Conservation (phyloP, 2,797 vertebrate species). For the Astyanax mexicanus region DNA sequence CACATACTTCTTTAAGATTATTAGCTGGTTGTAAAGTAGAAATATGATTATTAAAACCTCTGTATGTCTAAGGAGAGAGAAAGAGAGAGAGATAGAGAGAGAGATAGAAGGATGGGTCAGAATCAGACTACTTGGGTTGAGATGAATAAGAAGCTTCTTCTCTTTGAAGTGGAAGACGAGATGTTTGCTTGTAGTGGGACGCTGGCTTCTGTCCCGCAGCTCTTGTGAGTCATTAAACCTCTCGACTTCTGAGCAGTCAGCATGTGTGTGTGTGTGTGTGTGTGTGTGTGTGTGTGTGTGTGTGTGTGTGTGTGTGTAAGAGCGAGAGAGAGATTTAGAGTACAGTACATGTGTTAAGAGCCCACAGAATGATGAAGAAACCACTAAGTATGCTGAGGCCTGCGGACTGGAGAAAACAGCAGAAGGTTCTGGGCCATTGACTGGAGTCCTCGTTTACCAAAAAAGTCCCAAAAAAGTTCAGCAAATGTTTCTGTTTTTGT, state of each 20-base stretch:
- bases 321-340: not conserved
- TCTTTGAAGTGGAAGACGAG: conserved; percentile 68
- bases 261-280: not conserved
- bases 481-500: conserved; percentile 24
- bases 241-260: conserved; percentile 46
- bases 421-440: conserved; percentile 38
- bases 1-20: too few species aligned
- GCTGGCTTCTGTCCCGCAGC: conserved; percentile 48
- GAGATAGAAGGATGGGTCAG: conserved; percentile 32
- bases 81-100: conserved; percentile 10
- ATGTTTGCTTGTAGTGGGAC: conserved; percentile 66
- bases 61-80: not conserved
- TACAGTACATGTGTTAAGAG: conserved; percentile 44
- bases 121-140: conserved; percentile 25
- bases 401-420: conserved; percentile 45
- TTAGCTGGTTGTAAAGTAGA: too few species aligned
- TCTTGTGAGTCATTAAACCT: conserved; percentile 56
- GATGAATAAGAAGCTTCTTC: conserved; percentile 23
- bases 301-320: too few species aligned
- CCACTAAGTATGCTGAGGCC: conserved; percentile 41
- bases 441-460: conserved; percentile 45
- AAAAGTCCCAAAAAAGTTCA: conserved; percentile 30
- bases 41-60: too few species aligned
- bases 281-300: conserved; percentile 20
- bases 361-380: conserved; percentile 56